These are phyloP conservation scores for Martes flavigula DNA, from an alignment of 2,797 vertebrate genomes.

Conservation along the genomic window DNA sequence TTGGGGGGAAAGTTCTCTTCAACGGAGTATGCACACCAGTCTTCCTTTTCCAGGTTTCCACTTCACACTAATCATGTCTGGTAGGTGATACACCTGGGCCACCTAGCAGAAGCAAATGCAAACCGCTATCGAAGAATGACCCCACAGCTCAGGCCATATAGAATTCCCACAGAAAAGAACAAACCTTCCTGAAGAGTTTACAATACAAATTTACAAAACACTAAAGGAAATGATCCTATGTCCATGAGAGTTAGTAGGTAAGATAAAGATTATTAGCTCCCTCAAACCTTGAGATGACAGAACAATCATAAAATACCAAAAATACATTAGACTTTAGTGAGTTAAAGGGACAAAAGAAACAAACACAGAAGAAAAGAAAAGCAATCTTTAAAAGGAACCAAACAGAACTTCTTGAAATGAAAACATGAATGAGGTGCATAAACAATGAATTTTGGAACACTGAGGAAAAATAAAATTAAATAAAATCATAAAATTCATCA, in stretches of 20 bases:
- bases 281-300: not conserved
- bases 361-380: not conserved
- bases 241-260: not conserved
- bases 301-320: not conserved
- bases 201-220: not conserved
- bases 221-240: not conserved
- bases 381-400: not conserved
- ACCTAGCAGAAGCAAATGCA: not conserved
- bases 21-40: not conserved
- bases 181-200: not conserved
- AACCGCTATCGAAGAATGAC: not conserved
- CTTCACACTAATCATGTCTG: not conserved
- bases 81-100: not conserved
- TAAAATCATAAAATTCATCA: not conserved
- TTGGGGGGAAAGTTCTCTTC: not conserved
- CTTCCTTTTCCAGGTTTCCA: not conserved
- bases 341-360: not conserved
- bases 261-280: not conserved
- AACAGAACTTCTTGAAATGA: not conserved
- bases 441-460: too few species aligned
- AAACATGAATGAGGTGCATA: not conserved
- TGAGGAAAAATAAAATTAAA: too few species aligned
- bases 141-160: too few species aligned
- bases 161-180: not conserved
- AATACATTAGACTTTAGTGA: not conserved